Conservation (phyloP, 2,888 invertebrate genomes). For the Sarcophaga caerulescens region DNA sequence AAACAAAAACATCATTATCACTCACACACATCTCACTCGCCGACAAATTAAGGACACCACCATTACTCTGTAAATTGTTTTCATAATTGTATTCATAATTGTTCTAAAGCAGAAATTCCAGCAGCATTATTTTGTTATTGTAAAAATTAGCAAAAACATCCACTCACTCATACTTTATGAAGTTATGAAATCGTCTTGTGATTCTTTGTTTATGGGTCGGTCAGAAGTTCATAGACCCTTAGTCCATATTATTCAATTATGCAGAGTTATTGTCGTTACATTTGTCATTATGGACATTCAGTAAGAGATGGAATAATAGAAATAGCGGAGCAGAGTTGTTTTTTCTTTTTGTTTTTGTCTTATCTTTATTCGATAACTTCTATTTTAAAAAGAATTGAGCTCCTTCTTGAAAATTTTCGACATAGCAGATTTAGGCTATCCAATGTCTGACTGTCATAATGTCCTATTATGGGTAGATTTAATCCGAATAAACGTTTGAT, state of each 20-base stretch:
- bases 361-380: too few relatives aligned
- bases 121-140: background rate
- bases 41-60: background rate
- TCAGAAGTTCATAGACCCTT: constrained; percentile 60
- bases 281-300: constrained; percentile 26
- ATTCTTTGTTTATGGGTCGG: constrained; percentile 55
- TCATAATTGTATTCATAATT: background rate
- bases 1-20: background rate
- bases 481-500: too few relatives aligned
- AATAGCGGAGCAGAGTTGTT: too few relatives aligned
- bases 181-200: constrained; percentile 7
- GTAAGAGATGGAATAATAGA: background rate
- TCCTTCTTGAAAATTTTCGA: too few relatives aligned
- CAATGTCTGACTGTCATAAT: too few relatives aligned
- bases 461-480: too few relatives aligned
- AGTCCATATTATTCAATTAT: constrained; percentile 42
- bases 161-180: background rate
- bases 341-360: too few relatives aligned
- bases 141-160: background rate
- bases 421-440: too few relatives aligned
- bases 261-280: background rate
- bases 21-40: background rate
- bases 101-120: background rate
- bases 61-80: background rate
- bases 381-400: too few relatives aligned